These are phyloP conservation scores for Gnathonemus longibarbis DNA, from an alignment of 2,113 vertebrate genomes.

Conservation along the genomic window DNA sequence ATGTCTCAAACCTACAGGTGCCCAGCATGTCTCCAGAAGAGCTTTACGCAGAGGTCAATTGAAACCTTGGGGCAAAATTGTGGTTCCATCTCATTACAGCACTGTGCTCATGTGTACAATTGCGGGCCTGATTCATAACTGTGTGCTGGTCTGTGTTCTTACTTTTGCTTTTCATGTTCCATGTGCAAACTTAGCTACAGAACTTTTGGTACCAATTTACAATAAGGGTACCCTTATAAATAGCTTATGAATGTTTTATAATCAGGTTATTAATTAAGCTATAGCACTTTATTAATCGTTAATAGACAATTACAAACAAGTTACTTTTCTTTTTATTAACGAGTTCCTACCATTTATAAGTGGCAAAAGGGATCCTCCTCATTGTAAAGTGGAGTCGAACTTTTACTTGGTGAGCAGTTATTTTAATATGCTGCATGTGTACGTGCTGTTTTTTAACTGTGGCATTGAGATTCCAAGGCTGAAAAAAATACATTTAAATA, in stretches of 20 bases:
- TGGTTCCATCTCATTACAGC: not conserved
- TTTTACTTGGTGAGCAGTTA: not conserved
- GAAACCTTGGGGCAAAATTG: not conserved
- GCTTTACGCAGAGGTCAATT: not conserved
- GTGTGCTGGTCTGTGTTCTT: not conserved
- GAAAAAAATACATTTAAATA: not conserved
- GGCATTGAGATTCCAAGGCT: not conserved
- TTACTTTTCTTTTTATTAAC: not conserved
- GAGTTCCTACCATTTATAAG: not conserved
- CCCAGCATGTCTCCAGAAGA: not conserved
- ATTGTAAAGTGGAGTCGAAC: not conserved
- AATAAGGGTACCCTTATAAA: not conserved
- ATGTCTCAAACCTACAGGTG: not conserved
- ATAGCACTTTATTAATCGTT: not conserved
- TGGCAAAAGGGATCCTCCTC: not conserved
- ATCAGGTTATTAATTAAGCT: not conserved
- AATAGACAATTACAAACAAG: not conserved
- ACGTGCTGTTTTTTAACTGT: not conserved
- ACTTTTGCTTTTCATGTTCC: not conserved
- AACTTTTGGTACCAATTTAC: not conserved
- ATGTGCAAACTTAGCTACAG: not conserved
- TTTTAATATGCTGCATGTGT: not conserved
- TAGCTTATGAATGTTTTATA: not conserved
- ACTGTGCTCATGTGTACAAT: not conserved
- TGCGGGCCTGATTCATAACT: not conserved